Evolutionary conservation across 2,113 vertebrate species (phyloP), one percentile per base, ranked within the genome.

Genomic region (Prochilodus magdalenae): DNA sequence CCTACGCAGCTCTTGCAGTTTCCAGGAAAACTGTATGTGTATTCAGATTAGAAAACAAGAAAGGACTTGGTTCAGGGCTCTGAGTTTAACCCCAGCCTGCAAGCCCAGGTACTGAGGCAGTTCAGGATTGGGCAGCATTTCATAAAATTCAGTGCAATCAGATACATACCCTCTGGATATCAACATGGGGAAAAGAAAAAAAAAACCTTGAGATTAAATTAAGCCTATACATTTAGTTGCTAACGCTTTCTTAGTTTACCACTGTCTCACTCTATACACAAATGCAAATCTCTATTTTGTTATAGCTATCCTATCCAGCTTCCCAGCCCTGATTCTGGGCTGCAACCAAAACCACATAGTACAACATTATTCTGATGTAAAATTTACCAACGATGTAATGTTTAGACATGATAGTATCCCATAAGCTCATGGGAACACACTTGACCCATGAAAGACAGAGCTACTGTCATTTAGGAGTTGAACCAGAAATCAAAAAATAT

Each of bases 111-210:
- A 12, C 27, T 55, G 76, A 40, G 74, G 40, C 51, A 36, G 29
- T 77, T 69, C 49, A 69, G 22, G n/a, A 70, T n/a, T 70, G 66
- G 66, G 20, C 33, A 70, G 66, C 66, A 70, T 24, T 44, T 59
- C 30, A 6, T 30, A 59, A 26, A 36, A 13, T 78, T 74, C 84
- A 82, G 79, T 85, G 83, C 84, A 74, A 55, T 78, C 59, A 71
- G 53, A 20, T 40, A 16, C 29, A 10, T 26, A 13, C n/a, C n/a
- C 53, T 20, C 53, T 60, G 57, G 57, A 60, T 60, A 11, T 1
- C 57, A 60, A 71, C 33, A 26, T 15, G 5, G 15, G 20, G 49
- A n/a, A 71, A 15, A 16, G 36, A 79, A 69, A 72, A 75, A 36
- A 7, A 33, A n/a, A n/a, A n/a, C n/a, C 60, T 65, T 20, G 30